Percentiles rank a stretch among this genome's conserved stretches.
These are phyloP conservation scores for Sander lucioperca DNA, from an alignment of 2,113 vertebrate species.

Conservation along the genomic window DNA sequence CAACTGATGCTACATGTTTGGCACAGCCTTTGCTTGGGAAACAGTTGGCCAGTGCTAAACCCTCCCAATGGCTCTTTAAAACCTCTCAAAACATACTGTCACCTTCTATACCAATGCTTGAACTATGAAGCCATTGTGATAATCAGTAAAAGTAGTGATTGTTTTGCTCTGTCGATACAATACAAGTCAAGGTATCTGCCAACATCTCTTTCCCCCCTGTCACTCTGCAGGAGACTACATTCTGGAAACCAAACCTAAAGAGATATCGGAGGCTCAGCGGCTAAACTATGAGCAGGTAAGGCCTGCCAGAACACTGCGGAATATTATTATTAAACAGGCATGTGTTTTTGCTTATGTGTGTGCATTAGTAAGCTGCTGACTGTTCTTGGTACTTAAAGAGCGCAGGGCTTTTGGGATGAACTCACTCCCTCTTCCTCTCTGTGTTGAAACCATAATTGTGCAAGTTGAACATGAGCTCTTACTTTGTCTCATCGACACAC, in stretches of 20 bases:
- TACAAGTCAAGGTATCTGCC: conserved; percentile 10
- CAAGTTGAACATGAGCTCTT: conserved; percentile 16
- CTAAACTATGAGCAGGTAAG: conserved; percentile 99
- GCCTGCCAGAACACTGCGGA: conserved; percentile 15
- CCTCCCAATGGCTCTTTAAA: neutral
- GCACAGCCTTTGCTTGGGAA: conserved; percentile 8
- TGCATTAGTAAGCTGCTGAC: conserved; percentile 49
- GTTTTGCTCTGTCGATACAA: neutral
- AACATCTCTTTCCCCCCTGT: conserved; percentile 42
- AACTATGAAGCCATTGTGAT: conserved; percentile 1
- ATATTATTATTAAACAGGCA: conserved; percentile 12
- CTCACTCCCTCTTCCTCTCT: conserved; percentile 8
- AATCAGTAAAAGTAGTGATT: conserved; percentile 3
- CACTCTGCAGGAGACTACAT: conserved; percentile 94
- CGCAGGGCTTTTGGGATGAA: conserved; percentile 26
- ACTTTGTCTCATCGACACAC: conserved; percentile 1
- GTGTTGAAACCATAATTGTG: neutral
- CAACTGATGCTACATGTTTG: conserved; percentile 22
- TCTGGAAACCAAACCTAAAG: conserved; percentile 98
- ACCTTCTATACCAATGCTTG: neutral
- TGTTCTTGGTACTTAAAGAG: conserved; percentile 34
- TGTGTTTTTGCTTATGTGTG: conserved; percentile 48
- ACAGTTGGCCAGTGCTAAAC: conserved; percentile 17
- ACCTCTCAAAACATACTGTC: conserved; percentile 14
- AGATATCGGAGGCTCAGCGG: conserved; percentile 97